These are phyloP conservation scores for Cryptoprocta ferox DNA, from an alignment of 2,797 vertebrate genomes.

Conservation along the genomic window DNA sequence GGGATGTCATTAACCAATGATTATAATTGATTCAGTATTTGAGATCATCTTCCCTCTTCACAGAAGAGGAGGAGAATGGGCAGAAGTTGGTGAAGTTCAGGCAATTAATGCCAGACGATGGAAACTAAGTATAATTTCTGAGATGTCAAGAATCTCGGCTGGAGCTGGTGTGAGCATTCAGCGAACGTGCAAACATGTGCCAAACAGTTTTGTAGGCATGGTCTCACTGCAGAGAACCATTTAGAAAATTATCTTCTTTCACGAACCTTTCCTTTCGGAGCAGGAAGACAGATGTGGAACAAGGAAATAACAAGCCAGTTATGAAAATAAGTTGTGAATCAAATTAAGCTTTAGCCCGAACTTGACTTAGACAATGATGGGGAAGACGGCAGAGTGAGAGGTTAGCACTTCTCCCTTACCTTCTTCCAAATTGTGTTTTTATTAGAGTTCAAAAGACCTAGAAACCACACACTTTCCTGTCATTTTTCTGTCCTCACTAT, in stretches of 20 bases:
- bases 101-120: not conserved
- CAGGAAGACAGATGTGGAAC: not conserved
- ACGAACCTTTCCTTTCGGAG: not conserved
- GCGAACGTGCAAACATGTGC: rapidly evolving
- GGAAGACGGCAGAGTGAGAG: not conserved
- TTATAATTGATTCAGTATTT: not conserved
- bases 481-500: not conserved
- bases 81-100: not conserved
- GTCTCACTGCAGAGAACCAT: not conserved
- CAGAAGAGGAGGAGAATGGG: not conserved
- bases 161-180: not conserved
- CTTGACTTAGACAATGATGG: not conserved
- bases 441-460: not conserved
- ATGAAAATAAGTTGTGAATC: not conserved
- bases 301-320: not conserved
- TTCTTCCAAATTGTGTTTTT: not conserved
- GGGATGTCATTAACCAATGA: too few species aligned
- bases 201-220: not conserved
- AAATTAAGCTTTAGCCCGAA: not conserved
- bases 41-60: not conserved
- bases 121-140: not conserved
- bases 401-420: not conserved
- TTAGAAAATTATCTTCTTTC: not conserved
- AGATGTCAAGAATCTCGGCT: not conserved
- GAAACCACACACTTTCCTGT: not conserved